phyloP scores from a whole-genome alignment of 1,140 invertebrate genomes.

The Tyrophagus putrescentiae region DNA sequence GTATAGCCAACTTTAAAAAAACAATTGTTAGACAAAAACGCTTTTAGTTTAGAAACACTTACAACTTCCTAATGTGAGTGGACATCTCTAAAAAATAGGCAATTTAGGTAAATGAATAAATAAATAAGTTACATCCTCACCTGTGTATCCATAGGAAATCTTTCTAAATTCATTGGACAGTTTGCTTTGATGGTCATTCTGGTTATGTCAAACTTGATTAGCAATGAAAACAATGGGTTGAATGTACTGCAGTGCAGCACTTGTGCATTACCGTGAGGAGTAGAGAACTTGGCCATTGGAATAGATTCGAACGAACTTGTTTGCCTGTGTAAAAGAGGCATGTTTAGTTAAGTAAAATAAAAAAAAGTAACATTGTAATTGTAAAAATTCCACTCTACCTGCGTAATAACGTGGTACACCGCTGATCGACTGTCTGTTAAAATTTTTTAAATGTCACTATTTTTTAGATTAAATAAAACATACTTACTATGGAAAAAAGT shows the following conservation, averaged over 20 bases:
- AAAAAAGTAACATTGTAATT: not conserved
- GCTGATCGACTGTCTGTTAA: too few relatives aligned
- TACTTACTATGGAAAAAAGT: not conserved
- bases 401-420: too few relatives aligned
- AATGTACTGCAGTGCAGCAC: not conserved
- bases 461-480: not conserved
- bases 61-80: conserved; percentile 85
- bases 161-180: conserved; percentile 87
- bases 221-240: too few relatives aligned
- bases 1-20: conserved; percentile 86
- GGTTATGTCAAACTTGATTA: too few relatives aligned
- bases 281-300: conserved; percentile 76
- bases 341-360: conserved; percentile 44
- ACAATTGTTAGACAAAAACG: conserved; percentile 28
- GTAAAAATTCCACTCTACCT: too few relatives aligned
- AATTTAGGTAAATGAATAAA: not conserved
- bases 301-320: conserved; percentile 69
- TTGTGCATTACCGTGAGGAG: conserved; percentile 66
- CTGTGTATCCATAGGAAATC: conserved; percentile 92
- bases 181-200: conserved; percentile 92
- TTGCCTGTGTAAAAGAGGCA: conserved; percentile 88
- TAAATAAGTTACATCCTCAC: conserved; percentile 9
- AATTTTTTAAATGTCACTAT: too few relatives aligned
- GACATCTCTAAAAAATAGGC: conserved; percentile 44
- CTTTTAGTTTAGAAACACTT: conserved; percentile 39